These are phyloP conservation scores for Cenopis cana DNA, from an alignment of 2,888 invertebrate genomes.

Conservation along the genomic window DNA sequence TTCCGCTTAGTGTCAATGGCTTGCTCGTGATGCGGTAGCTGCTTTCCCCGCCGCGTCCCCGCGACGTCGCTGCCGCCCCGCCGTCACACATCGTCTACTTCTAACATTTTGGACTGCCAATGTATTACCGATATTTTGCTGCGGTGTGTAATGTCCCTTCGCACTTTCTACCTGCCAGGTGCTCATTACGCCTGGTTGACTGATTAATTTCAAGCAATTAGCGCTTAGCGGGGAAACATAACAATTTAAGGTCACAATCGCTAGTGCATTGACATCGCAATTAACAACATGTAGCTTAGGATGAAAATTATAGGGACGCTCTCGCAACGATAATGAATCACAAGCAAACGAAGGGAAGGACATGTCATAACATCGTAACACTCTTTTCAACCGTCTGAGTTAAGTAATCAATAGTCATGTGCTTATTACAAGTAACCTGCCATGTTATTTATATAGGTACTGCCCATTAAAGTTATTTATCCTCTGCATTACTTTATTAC, in stretches of 20 bases:
- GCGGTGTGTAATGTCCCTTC: slow-evolving; percentile 51
- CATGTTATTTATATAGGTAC: not conserved
- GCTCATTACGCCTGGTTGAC: slow-evolving; percentile 60
- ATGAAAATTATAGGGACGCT: slow-evolving; percentile 51
- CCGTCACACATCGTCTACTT: slow-evolving; percentile 63
- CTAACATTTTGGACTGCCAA: slow-evolving; percentile 53
- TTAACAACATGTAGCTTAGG: slow-evolving; percentile 60
- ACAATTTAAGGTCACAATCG: slow-evolving; percentile 64
- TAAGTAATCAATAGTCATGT: too few relatives aligned
- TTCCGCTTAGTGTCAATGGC: slow-evolving; percentile 79
- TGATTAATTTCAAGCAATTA: slow-evolving; percentile 63
- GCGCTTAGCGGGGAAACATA: slow-evolving; percentile 66
- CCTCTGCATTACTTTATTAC: not conserved
- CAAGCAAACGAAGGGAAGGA: not conserved
- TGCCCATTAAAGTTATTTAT: not conserved
- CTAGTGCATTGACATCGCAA: slow-evolving; percentile 66
- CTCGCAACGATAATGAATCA: slow-evolving; percentile 52
- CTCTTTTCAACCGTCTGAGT: too few relatives aligned
- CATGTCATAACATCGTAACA: too few relatives aligned
- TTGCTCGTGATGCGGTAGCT: slow-evolving; percentile 69
- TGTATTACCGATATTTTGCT: slow-evolving; percentile 53
- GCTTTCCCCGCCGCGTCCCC: slow-evolving; percentile 72
- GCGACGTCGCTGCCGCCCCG: slow-evolving; percentile 57
- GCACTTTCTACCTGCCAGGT: slow-evolving; percentile 66
- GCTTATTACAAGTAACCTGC: not conserved